Percentiles rank a stretch among this genome's conserved stretches.
Conservation (phyloP, 2,113 vertebrate species). For the Amazona guildingii region DNA sequence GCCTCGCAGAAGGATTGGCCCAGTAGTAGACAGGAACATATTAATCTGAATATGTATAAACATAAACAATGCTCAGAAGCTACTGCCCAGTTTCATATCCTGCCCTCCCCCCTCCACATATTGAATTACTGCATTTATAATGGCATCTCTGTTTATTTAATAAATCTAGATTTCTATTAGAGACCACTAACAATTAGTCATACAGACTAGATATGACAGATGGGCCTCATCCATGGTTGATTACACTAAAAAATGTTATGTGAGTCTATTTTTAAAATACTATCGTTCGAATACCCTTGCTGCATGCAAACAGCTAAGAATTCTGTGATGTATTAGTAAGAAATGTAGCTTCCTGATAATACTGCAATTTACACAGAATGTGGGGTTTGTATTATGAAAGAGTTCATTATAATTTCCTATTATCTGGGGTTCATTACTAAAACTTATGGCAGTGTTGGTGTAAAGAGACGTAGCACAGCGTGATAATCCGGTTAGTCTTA, state of each 20-base stretch:
- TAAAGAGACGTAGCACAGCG: background rate
- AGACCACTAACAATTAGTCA: constrained; percentile 53
- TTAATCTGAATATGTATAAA: constrained; percentile 41
- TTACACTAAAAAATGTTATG: constrained; percentile 37
- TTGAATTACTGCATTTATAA: constrained; percentile 43
- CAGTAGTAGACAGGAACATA: background rate
- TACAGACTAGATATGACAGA: constrained; percentile 54
- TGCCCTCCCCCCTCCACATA: background rate
- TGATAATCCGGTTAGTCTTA: background rate
- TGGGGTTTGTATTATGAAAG: background rate
- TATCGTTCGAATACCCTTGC: constrained; percentile 10
- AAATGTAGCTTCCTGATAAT: constrained; percentile 9
- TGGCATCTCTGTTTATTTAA: constrained; percentile 50
- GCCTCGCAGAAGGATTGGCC: background rate
- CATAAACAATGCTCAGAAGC: constrained; percentile 22
- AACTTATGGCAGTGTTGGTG: background rate
- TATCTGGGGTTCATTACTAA: background rate
- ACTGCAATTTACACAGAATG: background rate
- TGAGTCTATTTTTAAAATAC: constrained; percentile 65
- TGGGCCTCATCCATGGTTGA: constrained; percentile 46
- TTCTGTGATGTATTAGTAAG: background rate
- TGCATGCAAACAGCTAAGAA: constrained; percentile 27
- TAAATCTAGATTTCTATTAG: constrained; percentile 59
- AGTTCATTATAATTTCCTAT: constrained; percentile 1
- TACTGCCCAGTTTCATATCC: background rate